Evolutionary conservation across 2,113 vertebrate species (phyloP).

Genomic region (Agapornis roseicollis): DNA sequence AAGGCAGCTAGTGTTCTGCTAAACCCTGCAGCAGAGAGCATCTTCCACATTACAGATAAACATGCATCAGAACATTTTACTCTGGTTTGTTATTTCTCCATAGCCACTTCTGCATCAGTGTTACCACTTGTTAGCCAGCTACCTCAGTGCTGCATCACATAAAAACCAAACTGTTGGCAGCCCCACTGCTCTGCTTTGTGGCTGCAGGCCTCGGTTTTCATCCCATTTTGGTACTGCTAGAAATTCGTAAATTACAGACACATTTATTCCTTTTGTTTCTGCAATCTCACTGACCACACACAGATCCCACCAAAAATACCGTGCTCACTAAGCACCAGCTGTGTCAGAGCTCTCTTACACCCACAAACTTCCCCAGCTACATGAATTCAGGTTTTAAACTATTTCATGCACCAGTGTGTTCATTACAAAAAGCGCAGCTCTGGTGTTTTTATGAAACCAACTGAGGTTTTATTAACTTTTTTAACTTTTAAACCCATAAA

Average conservation of each 20-base stretch:
- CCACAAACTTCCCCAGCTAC: background rate
- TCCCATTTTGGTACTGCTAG: background rate
- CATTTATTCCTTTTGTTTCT: background rate
- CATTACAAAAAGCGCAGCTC: background rate
- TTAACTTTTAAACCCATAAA: background rate
- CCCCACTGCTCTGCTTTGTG: background rate
- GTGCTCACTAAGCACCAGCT: background rate
- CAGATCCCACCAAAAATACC: background rate
- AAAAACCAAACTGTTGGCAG: background rate
- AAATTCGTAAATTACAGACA: background rate
- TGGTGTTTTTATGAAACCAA: background rate
- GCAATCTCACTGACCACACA: background rate
- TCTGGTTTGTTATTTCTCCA: background rate
- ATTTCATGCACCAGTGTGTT: background rate
- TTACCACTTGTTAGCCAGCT: background rate
- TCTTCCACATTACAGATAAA: background rate
- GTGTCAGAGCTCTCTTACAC: fast-evolving
- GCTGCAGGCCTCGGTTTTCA: background rate
- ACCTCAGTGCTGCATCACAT: fast-evolving
- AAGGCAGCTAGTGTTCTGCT: background rate
- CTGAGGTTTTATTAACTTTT: background rate
- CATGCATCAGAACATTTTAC: background rate
- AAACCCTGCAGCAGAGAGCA: background rate
- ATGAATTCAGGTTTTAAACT: background rate
- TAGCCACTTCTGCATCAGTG: background rate